Base-by-base conservation (phyloP, 2,888 invertebrate genomes). In the Nomada hirtipes region DNA sequence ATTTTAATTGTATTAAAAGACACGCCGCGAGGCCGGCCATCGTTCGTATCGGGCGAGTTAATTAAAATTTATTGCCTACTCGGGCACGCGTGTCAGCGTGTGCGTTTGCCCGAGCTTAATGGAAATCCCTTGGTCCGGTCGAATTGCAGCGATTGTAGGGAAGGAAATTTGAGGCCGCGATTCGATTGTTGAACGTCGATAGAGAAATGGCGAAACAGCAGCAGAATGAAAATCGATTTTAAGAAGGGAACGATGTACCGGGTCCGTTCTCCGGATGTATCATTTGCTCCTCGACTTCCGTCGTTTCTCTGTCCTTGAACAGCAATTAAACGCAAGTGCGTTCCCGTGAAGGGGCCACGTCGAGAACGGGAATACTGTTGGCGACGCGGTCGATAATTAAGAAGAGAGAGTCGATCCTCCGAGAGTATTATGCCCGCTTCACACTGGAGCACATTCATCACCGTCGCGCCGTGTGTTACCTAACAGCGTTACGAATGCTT, bases 301-400 rank as follows among this genome's bases (percentile, higher is more conserved):
- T 59, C 69, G 83, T 69, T 61, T 57, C 65, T 67, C 75, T 76
- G 79, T 79, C 83, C 83, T 79, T 84, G 75, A 65, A 68, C 52
- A 50, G 77, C 70, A 82, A 83, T 83, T 82, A 83, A 82, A 82
- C 72, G 82, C 77, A 67, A 78, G 78, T 82, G 71, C 61, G 50
- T 47, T 71, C 15, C n/a, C 67, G 76, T 59, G 74, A 61, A 26
- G 47, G 65, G 55, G 81, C 59, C 52, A 64, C 57, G 61, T 60
- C n/a, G 55, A 61, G 72, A 75, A 69, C 57, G 55, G 74, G 77
- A 65, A 73, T 67, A 61, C 72, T 55, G 57, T 36, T 59, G 61
- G 67, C 26, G 65, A 70, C 67, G 71, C 57, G 65, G 64, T 23
- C 79, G 79, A 79, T 86, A 86, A 86, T 86, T 86, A 87, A 85